phyloP scores from a whole-genome alignment of 2,888 invertebrate species.

The Andricus quercusramuli region DNA sequence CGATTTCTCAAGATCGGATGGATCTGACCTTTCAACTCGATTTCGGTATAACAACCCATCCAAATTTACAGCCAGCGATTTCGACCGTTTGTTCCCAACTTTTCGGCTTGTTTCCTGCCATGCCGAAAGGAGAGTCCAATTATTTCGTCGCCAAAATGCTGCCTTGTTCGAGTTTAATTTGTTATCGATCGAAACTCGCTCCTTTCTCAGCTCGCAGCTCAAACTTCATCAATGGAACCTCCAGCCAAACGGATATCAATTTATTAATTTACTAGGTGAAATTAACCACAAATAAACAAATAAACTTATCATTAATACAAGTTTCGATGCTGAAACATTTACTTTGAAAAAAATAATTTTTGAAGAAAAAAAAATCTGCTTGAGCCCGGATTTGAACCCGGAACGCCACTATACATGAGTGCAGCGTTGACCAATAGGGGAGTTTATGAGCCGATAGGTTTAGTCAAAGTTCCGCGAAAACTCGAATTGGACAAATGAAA shows the following conservation, averaged over 20 bases:
- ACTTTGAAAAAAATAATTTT: no score
- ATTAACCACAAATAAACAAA: no score
- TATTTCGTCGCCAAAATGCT: slow-evolving; percentile 7
- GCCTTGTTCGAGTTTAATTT: slow-evolving; percentile 10
- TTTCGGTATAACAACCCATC: slow-evolving; percentile 5
- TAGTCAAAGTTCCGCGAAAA: no score
- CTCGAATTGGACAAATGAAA: no score
- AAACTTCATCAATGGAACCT: background rate
- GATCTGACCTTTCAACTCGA: slow-evolving; percentile 18
- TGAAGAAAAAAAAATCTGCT: no score
- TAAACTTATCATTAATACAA: no score
- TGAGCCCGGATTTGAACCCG: no score
- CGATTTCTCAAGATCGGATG: slow-evolving; percentile 33
- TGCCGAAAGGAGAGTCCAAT: background rate
- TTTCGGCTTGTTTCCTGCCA: background rate
- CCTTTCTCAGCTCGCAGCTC: background rate
- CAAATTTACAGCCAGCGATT: slow-evolving; percentile 24
- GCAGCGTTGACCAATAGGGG: no score
- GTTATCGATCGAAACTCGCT: background rate
- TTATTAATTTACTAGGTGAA: background rate
- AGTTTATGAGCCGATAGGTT: no score
- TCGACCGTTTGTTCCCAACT: background rate
- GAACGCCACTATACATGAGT: no score
- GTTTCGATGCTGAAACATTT: no score
- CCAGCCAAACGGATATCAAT: background rate